phyloP scores from a whole-genome alignment of 2,888 invertebrate genomes.

The Melolontha melolontha region DNA sequence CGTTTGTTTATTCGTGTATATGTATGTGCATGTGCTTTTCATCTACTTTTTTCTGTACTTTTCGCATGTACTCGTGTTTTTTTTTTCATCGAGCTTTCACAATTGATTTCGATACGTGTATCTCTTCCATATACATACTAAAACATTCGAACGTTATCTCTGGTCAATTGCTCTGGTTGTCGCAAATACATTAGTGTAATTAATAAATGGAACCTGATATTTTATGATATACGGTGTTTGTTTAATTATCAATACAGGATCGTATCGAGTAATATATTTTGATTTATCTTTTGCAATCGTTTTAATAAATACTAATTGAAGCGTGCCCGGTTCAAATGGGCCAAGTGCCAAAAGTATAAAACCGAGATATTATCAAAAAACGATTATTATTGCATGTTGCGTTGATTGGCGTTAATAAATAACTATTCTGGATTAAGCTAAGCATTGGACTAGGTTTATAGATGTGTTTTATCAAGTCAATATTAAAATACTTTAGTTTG shows the following conservation, averaged over 20 bases:
- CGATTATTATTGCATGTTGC: no score
- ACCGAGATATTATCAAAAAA: no score
- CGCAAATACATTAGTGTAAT: constrained; percentile 41
- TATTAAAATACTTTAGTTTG: no score
- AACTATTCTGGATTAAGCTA: no score
- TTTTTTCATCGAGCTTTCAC: constrained; percentile 5
- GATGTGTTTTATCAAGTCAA: no score
- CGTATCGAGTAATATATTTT: neutral
- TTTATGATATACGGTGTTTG: constrained; percentile 10
- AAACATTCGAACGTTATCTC: constrained; percentile 28
- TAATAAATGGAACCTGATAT: constrained; percentile 35
- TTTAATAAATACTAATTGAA: no score
- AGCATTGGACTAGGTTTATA: no score
- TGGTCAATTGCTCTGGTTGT: constrained; percentile 27
- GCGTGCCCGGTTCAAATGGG: no score
- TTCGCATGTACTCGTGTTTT: constrained; percentile 13
- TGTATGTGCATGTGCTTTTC: constrained; percentile 28
- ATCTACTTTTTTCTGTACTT: constrained; percentile 16
- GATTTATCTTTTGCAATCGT: no score
- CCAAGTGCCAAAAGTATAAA: no score
- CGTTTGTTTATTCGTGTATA: constrained; percentile 33
- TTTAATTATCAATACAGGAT: constrained; percentile 2
- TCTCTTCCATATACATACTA: neutral
- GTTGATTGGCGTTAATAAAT: no score
- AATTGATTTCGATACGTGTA: constrained; percentile 19